These are phyloP conservation scores for Argyra leucocephala DNA, from an alignment of 2,888 invertebrate species.

Conservation along the genomic window DNA sequence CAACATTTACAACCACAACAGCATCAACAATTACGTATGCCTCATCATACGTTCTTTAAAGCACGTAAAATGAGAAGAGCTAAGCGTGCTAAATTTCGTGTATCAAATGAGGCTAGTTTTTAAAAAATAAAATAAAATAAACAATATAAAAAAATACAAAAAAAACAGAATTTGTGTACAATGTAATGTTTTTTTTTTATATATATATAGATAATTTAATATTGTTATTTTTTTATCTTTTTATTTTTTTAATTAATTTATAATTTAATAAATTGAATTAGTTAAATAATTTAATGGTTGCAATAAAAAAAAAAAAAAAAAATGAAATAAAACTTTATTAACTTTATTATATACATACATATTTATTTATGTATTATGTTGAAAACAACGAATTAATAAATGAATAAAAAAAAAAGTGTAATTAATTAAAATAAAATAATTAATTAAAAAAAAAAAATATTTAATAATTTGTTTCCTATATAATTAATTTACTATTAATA, in stretches of 20 bases:
- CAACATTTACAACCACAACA: not conserved
- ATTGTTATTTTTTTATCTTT: not conserved
- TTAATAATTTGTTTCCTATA: not conserved
- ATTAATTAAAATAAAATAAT: not conserved
- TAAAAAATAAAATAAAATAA: too few species aligned
- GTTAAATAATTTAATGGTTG: not conserved
- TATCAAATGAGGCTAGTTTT: not conserved
- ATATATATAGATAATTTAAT: too few species aligned
- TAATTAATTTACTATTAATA: not conserved
- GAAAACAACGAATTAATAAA: not conserved
- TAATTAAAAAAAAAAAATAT: not conserved
- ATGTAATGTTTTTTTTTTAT: too few species aligned
- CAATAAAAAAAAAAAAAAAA: not conserved
- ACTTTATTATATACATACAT: not conserved
- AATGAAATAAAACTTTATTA: not conserved
- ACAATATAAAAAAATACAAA: too few species aligned
- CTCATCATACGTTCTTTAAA: not conserved
- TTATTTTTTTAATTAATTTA: not conserved
- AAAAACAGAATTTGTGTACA: too few species aligned
- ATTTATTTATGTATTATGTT: not conserved
- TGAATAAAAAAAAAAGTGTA: not conserved
- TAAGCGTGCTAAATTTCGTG: constrained; percentile 1
- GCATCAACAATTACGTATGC: not conserved
- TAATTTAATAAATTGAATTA: too few species aligned
- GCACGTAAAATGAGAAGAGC: not conserved